Percentiles rank a stretch among this genome's conserved stretches.
Conservation (phyloP, 2,113 vertebrate species). For the Callipepla californica region DNA sequence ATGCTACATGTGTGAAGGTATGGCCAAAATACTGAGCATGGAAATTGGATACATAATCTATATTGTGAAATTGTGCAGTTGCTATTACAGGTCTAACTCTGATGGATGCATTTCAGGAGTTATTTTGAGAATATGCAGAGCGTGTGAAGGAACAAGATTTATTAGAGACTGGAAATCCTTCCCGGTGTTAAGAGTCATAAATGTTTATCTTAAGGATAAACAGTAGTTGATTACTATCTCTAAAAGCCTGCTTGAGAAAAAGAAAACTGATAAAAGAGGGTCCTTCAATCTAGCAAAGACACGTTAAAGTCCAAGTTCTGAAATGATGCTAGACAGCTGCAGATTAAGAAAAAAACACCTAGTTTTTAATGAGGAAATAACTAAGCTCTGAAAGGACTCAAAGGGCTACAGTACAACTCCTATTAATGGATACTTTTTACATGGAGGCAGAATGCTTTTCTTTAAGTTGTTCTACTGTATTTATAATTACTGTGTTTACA, state of each 20-base stretch:
- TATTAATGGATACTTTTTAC: not conserved
- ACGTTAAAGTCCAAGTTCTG: not conserved
- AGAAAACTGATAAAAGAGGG: not conserved
- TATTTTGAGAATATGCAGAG: not conserved
- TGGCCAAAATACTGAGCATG: not conserved
- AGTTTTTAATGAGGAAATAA: not conserved
- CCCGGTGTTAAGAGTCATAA: not conserved
- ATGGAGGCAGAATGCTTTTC: not conserved
- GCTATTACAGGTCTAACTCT: not conserved
- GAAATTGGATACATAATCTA: not conserved
- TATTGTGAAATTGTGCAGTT: not conserved
- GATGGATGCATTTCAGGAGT: not conserved
- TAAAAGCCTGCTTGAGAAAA: not conserved
- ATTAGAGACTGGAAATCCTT: not conserved
- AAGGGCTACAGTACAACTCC: not conserved
- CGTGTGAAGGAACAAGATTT: not conserved
- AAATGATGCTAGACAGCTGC: not conserved
- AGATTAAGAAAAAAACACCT: not conserved
- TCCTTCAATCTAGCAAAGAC: not conserved
- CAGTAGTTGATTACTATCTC: not conserved
- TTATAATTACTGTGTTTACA: not conserved
- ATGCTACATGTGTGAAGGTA: not conserved
- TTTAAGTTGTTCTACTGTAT: not conserved
- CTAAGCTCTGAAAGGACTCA: not conserved
- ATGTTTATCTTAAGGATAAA: not conserved